A percentile compares a stretch with the other conserved stretches of the same genome.
Evolutionary conservation across 2,888 invertebrate genomes (phyloP).

Genomic region (Ethmia dodecea): DNA sequence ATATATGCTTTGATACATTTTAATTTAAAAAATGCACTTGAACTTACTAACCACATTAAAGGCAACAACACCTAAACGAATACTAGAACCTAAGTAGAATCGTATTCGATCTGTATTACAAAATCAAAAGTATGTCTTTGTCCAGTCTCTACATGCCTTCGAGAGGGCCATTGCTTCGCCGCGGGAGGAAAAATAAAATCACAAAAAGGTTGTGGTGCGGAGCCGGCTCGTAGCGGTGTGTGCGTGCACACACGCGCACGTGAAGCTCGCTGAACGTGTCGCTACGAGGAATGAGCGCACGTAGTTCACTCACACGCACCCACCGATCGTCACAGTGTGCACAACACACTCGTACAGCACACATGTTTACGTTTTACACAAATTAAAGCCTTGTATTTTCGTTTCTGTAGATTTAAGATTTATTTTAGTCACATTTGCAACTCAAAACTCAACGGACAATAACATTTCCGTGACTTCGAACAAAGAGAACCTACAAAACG

Average conservation of each 20-base stretch:
- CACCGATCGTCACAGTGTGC: slow-evolving; percentile 25
- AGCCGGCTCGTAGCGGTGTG: slow-evolving; percentile 50
- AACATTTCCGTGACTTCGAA: not conserved
- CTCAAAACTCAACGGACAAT: not conserved
- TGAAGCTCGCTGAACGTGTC: slow-evolving; percentile 41
- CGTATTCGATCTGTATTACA: slow-evolving; percentile 20
- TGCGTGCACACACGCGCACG: slow-evolving; percentile 38
- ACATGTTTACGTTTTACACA: slow-evolving; percentile 27
- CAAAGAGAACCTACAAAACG: slow-evolving; percentile 1
- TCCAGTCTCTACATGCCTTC: slow-evolving; percentile 23
- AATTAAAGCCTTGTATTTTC: slow-evolving; percentile 18
- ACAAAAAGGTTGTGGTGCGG: slow-evolving; percentile 65
- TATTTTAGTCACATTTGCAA: not conserved
- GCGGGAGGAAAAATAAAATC: slow-evolving; percentile 69
- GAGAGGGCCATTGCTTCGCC: slow-evolving; percentile 42
- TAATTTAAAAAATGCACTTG: too few relatives aligned
- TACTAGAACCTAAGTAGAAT: slow-evolving; percentile 17
- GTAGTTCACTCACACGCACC: slow-evolving; percentile 48
- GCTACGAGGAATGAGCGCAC: slow-evolving; percentile 47
- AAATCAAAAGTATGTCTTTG: slow-evolving; percentile 28
- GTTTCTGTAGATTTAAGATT: slow-evolving; percentile 10
- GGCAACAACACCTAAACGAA: too few relatives aligned
- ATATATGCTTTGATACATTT: too few relatives aligned
- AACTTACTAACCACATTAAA: too few relatives aligned
- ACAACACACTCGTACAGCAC: slow-evolving; percentile 20